Evolutionary conservation across 1,140 invertebrate genomes (phyloP), one percentile per base, ranked within the genome.

Genomic region (Lepeophtheirus salmonis): DNA sequence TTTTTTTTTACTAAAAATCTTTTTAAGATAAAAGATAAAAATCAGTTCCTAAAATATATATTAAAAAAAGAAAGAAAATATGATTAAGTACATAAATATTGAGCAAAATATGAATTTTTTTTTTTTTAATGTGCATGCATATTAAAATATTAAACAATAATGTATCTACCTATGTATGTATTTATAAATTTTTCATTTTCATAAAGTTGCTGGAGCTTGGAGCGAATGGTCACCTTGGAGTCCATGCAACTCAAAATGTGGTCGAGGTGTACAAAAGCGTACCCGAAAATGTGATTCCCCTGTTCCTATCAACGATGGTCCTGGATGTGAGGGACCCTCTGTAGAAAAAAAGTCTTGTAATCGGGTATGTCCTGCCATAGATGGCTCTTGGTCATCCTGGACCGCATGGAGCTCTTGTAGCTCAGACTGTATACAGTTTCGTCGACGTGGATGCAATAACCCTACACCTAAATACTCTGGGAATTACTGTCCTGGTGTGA

Each of bases 301-400:
- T 0, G 66, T 67, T 22, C 71, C 73, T 3, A 64, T 66, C 22
- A 67, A 68, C 60, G 71, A 71, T 17, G 74, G 74, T 1, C 63
- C 67, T 51, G 62, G 66, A 1, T 73, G 72, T 60, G 66, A 68
- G 18, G 72, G 72, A 1, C 62, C 65, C 24, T 67, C 69, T 65
- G 75, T 78, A 20, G 77, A 80, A 18, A 83, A 88, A 66, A 78
- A 81, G 62, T 80, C 82, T 64, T 89, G 86, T 66, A 76, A 81
- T 22, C 79, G 81, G 54, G 75, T 83, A 64, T 65, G 60, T 17
- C 73, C 76, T 1, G 76, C 81, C 0, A 73, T 80, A 26, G 80
- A 82, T 64, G 83, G 83, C 56, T 63, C 78, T 4, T 87, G 85
- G 84, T 78, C 81, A 0, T 67, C 73, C 0, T 88, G 84, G 83